Evolutionary conservation across 2,113 vertebrate species (phyloP), one percentile per base, ranked within the genome.

Genomic region (Holacanthus passer): DNA sequence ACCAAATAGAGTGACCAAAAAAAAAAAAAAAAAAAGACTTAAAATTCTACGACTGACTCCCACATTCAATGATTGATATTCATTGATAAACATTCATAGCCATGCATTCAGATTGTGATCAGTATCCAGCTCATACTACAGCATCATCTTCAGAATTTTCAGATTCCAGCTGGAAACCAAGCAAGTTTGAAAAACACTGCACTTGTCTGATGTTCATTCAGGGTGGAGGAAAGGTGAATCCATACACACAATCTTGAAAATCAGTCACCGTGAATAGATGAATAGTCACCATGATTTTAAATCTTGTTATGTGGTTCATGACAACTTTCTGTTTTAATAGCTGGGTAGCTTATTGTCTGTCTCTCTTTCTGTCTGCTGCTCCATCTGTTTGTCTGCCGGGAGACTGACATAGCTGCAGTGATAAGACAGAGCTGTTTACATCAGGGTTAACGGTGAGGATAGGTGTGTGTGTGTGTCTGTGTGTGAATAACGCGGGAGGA

Each of bases 351-450:
- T 8, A 22, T 29, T 48, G 24, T 52, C 50, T 71, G 56, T 52
- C 48, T 60, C 43, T 73, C 47, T 50, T 29, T 53, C 68, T 45
- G 39, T 35, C 65, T 39, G 35, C 63, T 43, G 7, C 41, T 16
- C 35, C 14, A 12, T 72, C 56, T 35, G 59, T 64, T 73, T 88
- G 77, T 70, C 84, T 79, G 69, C 72, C 24, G 35, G 73, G 37
- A 39, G 52, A 81, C 89, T 64, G 35, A 66, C 64, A 59, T 4
- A 69, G 73, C 66, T 68, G 63, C 68, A 63, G 27, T 9, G 72
- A 86, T 88, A 86, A 92, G 83, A 90, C 67, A 75, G 82, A 88
- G 76, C 56, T 82, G 88, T 87, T 92, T 91, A 85, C 66, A 78
- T 52, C 52, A 65, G 62, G 70, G 65, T 84, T 72, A 71, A 83